phyloP scores from a whole-genome alignment of 2,113 vertebrate genomes.

The Poeciliopsis turrubarensis region DNA sequence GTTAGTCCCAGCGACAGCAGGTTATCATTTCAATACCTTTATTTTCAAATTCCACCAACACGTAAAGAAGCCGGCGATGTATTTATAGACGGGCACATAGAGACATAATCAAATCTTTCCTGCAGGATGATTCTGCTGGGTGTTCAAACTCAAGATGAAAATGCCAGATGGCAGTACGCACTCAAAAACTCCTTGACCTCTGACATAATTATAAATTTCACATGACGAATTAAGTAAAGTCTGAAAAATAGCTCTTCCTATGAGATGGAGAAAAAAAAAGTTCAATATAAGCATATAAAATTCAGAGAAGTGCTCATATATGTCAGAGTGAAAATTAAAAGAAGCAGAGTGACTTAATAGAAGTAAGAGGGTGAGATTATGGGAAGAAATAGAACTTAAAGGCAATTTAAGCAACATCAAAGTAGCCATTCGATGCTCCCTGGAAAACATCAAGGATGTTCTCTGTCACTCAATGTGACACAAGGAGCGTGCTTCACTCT shows the following conservation, averaged over 20 bases:
- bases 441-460: constrained; percentile 74
- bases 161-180: constrained; percentile 15
- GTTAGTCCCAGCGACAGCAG: neutral
- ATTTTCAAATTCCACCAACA: constrained; percentile 45
- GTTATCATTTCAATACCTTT: constrained; percentile 29
- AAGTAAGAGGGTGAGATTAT: constrained; percentile 22
- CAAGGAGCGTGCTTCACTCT: constrained; percentile 42
- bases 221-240: neutral
- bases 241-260: neutral
- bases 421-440: constrained; percentile 60
- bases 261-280: neutral
- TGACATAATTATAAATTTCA: constrained; percentile 60
- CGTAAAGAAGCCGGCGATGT: constrained; percentile 4
- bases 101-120: constrained; percentile 37
- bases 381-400: constrained; percentile 39
- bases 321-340: constrained; percentile 33
- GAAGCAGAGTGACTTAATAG: constrained; percentile 35
- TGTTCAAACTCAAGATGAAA: constrained; percentile 26
- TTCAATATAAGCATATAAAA: neutral
- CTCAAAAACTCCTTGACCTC: constrained; percentile 54
- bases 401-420: constrained; percentile 37
- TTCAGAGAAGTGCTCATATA: neutral
- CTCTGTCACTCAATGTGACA: constrained; percentile 70
- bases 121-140: constrained; percentile 19
- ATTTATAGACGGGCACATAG: neutral